Base-by-base conservation (phyloP, 1,140 invertebrate species). In the Brachionus calyciflorus region DNA sequence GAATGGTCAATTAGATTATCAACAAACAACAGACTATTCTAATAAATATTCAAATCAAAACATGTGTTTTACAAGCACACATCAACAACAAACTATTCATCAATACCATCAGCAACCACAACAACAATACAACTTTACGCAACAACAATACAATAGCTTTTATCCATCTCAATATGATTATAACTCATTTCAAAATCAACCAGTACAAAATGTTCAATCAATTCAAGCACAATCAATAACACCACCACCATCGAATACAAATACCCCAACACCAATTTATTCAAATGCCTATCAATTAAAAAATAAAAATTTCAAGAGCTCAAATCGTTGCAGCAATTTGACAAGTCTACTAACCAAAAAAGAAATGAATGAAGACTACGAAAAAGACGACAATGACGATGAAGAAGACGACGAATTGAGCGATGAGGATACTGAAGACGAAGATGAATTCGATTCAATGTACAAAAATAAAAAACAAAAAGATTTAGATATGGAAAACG, bases 1-100 rank as follows among this genome's bases (percentile, higher is more conserved):
- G 55, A 60, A 60, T 60, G 55, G 55, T 60, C 55, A 60, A 60
- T 33, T 60, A 60, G 55, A 60, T 60, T 60, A 60, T n/a, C 55
- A 60, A 33, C 55, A 60, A 33, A 33, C 55, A 33, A 33, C 28
- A 19, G 55, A 60, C 55, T 60, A 40, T 60, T 60, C 55, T 26
- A 40, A 10, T 33, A 60, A 60, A 60, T 60, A 60, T 60, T 55
- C 53, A n/a, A 60, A 60, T 17, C 55, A 60, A 33, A 37, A 2
- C 30, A 60, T 17, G n/a, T 33, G 33, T 33, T 60, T 33, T 17
- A n/a, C 30, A 9, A 17, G 26, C 53, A n/a, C 53, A 5, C 53
- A 55, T n/a, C 53, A 55, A 28, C 53, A 28, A 6, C 30, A 60
- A n/a, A 60, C 37, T 9, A 60, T 17, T 5, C 28, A 37, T 28